Evolutionary conservation across 2,888 invertebrate species (phyloP).

Genomic region (Coelinius sp.): DNA sequence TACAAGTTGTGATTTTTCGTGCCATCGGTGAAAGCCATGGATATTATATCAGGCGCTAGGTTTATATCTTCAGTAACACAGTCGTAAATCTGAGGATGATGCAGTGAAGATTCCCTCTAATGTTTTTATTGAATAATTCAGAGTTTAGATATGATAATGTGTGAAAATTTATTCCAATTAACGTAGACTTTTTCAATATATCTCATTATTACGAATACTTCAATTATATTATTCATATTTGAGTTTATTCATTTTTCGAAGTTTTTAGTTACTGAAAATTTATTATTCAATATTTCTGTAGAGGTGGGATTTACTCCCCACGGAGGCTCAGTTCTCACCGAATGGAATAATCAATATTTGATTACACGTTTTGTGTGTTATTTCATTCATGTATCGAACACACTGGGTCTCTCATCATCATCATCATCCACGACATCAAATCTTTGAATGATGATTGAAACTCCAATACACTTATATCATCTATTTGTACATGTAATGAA

Average conservation of each 20-base stretch:
- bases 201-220: too few species aligned
- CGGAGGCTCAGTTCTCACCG: background rate
- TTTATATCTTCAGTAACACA: slow-evolving; percentile 39
- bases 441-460: background rate
- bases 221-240: too few species aligned
- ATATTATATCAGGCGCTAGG: slow-evolving; percentile 32
- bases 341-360: background rate
- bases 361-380: background rate
- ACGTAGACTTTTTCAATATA: background rate
- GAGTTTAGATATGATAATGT: background rate
- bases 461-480: background rate
- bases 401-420: background rate
- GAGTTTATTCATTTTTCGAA: background rate
- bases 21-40: slow-evolving; percentile 43
- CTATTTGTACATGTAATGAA: too few species aligned
- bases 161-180: slow-evolving; percentile 3
- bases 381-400: background rate
- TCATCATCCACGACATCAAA: background rate
- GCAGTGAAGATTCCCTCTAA: slow-evolving; percentile 10
- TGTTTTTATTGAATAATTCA: slow-evolving; percentile 15
- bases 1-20: slow-evolving; percentile 37
- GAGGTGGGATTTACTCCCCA: too few species aligned
- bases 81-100: slow-evolving; percentile 40
- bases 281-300: too few species aligned
- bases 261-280: background rate